Evolutionary conservation across 2,113 vertebrate genomes (phyloP), one percentile per base, ranked within the genome.

Genomic region (Notiomystis cincta): DNA sequence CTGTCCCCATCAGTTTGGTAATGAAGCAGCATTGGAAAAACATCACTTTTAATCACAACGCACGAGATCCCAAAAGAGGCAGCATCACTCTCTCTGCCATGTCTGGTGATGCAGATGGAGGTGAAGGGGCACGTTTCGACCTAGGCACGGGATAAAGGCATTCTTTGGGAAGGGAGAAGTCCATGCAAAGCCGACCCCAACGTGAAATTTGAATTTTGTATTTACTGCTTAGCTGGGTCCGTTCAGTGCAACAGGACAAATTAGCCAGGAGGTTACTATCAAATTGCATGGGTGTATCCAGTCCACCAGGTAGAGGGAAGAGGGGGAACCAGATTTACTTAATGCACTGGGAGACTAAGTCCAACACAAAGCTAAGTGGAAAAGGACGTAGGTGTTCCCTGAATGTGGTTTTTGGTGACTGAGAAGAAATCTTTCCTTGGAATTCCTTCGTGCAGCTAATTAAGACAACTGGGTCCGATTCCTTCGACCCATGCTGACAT

Each of bases 381-480:
- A 76, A 92, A 96, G 83, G 95, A 87, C 44, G 0, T 81, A 64
- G 92, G 96, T 95, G 82, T 94, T 96, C 96, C 95, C 96, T 96
- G 96, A 97, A 96, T 96, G 92, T 94, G 83, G 42, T 93, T 97
- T 96, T 95, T 96, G 96, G 90, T 97, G 96, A 96, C 92, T 83
- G 89, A 95, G 93, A 96, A 96, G 88, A 97, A 97, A 95, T 94
- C 93, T 95, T 96, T 87, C 96, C 94, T 95, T 89, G 92, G 69
- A 96, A 96, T 95, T 90, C 96, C 92, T 96, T 96, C 16, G 11
- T 95, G 93, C 85, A 97, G 96, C 96, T 94, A 87, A 70, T 96
- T 96, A 97, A 97, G 96, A 97, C 96, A 96, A 83, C 88, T 70
- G 92, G 95, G 92, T 70, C 92, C 3, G 0, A 66, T 60, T 84